Percentiles rank a stretch among this genome's conserved stretches.
These are phyloP conservation scores for Cantharis flavilabris DNA, from an alignment of 2,888 invertebrate species.

Conservation along the genomic window DNA sequence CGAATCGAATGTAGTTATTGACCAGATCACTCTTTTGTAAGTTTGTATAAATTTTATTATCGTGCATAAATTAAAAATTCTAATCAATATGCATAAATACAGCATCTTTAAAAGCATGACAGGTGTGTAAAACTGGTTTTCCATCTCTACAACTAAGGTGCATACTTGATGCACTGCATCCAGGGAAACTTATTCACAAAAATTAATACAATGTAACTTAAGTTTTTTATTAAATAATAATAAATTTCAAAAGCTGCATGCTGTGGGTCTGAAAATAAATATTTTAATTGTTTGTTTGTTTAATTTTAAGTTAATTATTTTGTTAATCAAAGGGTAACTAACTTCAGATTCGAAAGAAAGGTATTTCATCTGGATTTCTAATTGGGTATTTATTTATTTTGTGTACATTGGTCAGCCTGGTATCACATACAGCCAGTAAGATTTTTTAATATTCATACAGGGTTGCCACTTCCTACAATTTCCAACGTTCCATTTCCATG, in stretches of 20 bases:
- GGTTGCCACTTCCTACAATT: constrained; percentile 20
- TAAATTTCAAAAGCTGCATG: background rate
- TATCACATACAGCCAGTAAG: constrained; percentile 25
- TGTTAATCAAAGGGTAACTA: constrained; percentile 29
- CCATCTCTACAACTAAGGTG: background rate
- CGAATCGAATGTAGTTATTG: constrained; percentile 31
- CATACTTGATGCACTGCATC: background rate
- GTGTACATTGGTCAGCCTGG: constrained; percentile 35
- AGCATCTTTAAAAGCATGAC: constrained; percentile 33
- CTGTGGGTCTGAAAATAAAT: constrained; percentile 5
- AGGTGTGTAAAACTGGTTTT: constrained; percentile 12
- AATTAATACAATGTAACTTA: background rate
- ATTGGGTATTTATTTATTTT: constrained; percentile 31
- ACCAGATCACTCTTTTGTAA: constrained; percentile 48
- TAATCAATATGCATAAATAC: constrained; percentile 28
- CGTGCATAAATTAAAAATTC: constrained; percentile 7
- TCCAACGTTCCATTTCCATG: constrained; percentile 5
- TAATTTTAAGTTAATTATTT: background rate
- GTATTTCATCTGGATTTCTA: constrained; percentile 34
- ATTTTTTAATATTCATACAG: constrained; percentile 16
- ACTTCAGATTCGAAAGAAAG: constrained; percentile 35
- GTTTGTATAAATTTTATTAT: constrained; percentile 31
- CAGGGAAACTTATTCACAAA: background rate
- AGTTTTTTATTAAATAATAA: background rate
- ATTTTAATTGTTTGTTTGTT: background rate